phyloP scores from a whole-genome alignment of 2,797 vertebrate species.

The Monodelphis domestica region DNA sequence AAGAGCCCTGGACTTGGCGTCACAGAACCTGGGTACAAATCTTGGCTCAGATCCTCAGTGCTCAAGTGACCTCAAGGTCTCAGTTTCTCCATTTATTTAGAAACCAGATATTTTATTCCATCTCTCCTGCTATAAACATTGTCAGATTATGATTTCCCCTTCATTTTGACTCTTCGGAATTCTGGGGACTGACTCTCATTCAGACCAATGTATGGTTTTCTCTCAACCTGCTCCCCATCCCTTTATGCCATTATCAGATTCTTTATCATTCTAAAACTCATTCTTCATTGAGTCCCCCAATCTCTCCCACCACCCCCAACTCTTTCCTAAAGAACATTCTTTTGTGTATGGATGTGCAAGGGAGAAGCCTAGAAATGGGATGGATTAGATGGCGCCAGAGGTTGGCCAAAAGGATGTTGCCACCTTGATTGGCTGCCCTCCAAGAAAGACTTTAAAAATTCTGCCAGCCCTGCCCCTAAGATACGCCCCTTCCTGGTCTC shows the following conservation, averaged over 20 bases:
- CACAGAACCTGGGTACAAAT: too few relatives aligned
- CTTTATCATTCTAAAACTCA: constrained; percentile 82
- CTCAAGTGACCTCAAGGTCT: too few relatives aligned
- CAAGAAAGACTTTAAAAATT: constrained; percentile 51
- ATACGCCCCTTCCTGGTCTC: constrained; percentile 23
- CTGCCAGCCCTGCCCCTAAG: constrained; percentile 9
- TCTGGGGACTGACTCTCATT: neutral
- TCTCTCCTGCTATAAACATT: too few relatives aligned
- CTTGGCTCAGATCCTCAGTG: too few relatives aligned
- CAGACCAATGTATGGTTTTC: neutral
- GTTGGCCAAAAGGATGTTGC: neutral
- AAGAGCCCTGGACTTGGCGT: too few relatives aligned
- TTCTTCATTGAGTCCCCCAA: constrained; percentile 80
- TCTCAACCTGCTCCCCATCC: neutral
- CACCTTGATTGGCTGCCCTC: constrained; percentile 43
- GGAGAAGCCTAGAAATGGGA: neutral
- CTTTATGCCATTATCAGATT: constrained; percentile 62
- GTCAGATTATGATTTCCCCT: too few relatives aligned
- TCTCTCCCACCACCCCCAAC: constrained; percentile 18
- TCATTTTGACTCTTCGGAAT: neutral
- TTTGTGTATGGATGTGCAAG: neutral
- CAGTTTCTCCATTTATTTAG: too few relatives aligned
- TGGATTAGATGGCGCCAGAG: neutral
- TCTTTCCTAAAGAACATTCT: neutral
- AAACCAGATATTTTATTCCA: too few relatives aligned